Percentiles rank a stretch among this genome's conserved stretches.
These are phyloP conservation scores for Campylomormyrus tamandua DNA, from an alignment of 2,113 vertebrate species.

Conservation along the genomic window DNA sequence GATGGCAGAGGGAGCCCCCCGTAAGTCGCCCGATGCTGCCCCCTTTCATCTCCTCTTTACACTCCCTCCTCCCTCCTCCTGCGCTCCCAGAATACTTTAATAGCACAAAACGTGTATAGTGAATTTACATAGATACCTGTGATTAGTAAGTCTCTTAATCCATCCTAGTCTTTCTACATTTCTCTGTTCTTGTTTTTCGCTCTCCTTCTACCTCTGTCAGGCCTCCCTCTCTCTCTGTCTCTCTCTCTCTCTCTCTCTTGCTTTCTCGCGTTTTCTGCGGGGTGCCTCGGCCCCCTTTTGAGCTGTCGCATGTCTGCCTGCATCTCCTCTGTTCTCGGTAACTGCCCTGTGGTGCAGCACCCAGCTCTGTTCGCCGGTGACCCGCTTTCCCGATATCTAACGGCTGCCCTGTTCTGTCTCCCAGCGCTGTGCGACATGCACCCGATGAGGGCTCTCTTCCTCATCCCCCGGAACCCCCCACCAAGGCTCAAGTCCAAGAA, in stretches of 20 bases:
- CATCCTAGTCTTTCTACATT: background rate
- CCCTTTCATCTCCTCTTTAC: background rate
- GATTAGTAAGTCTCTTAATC: background rate
- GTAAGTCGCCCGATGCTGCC: slow-evolving; percentile 64
- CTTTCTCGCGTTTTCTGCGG: background rate
- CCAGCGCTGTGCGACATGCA: slow-evolving; percentile 98
- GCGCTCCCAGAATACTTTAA: background rate
- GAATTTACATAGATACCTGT: background rate
- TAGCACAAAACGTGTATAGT: background rate
- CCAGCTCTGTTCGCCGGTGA: background rate
- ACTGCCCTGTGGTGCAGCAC: background rate
- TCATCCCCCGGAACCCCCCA: slow-evolving; percentile 96
- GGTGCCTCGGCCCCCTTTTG: background rate
- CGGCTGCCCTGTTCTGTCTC: slow-evolving; percentile 1
- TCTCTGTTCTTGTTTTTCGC: background rate
- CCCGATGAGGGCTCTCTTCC: slow-evolving; percentile 98
- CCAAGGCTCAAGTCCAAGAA: slow-evolving; percentile 98
- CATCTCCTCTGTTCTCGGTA: background rate
- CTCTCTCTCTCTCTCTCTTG: background rate
- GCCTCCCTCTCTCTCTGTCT: background rate
- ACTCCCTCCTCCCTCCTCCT: background rate
- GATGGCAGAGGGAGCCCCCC: slow-evolving; percentile 97
- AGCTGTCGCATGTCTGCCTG: background rate
- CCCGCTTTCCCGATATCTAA: background rate
- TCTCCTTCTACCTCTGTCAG: background rate